A percentile compares a stretch with the other conserved stretches of the same genome.
These are phyloP conservation scores for Ciconia nigra DNA, from an alignment of 2,797 vertebrate genomes.

Conservation along the genomic window DNA sequence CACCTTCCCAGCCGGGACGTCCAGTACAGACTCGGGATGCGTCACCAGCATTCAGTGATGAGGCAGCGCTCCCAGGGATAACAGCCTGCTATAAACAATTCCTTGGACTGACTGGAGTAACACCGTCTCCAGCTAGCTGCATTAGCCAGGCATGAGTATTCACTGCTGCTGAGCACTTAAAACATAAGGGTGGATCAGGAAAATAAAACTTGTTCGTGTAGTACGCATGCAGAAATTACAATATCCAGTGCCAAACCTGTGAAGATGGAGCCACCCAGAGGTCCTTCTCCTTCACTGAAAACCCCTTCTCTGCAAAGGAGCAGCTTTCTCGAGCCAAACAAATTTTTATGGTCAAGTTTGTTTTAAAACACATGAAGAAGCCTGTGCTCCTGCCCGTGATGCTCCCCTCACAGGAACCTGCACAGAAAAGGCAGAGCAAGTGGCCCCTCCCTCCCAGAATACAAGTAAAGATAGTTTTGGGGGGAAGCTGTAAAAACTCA, in stretches of 20 bases:
- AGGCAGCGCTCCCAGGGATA: background rate
- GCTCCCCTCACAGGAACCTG: background rate
- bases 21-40: background rate
- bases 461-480: background rate
- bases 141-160: fast-evolving
- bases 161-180: background rate
- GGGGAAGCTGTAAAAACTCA: background rate
- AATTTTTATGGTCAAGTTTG: fast-evolving
- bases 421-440: background rate
- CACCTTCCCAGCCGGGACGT: background rate
- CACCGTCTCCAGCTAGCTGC: background rate
- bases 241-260: background rate
- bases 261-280: constrained; percentile 38
- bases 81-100: fast-evolving
- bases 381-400: background rate
- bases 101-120: background rate
- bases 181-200: background rate
- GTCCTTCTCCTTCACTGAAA: background rate
- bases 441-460: background rate
- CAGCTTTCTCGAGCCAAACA: background rate
- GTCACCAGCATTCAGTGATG: fast-evolving
- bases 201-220: background rate
- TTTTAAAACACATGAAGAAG: background rate
- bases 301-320: background rate
- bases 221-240: background rate